Base-by-base conservation (phyloP, 1,140 invertebrate species). In the Penaeus indicus region DNA sequence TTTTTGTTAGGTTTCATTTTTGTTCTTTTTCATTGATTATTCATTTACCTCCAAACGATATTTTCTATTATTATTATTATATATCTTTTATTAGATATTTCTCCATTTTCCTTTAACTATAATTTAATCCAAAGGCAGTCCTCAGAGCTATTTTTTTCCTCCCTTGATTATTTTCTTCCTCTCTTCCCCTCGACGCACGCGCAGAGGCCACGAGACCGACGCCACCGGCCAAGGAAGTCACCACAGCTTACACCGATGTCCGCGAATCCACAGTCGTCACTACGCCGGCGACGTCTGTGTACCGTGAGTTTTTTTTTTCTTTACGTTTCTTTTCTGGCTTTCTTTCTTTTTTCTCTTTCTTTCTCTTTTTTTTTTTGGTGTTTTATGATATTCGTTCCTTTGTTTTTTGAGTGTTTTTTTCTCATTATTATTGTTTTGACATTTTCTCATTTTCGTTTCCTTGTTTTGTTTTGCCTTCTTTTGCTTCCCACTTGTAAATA, bases 171-270 rank as follows among this genome's bases (percentile, higher is more conserved):
- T 54, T 16, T 11, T 54, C 16, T 13, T 54, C 5, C 54, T 11
- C 11, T 42, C 4, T 42, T 54, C 54, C 11, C 54, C 54, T 54
- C 54, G 54, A 16, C 54, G 54, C 10, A 5, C 19, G 47, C n/a
- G 60, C 87, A 89, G 87, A 75, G 19, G 54, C 64, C 27, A 60
- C 69, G 11, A 62, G 47, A 75, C 32, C 67, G 32, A 83, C 61
- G 10, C 75, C 67, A 0, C 54, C 67, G 10, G 38, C 82, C n/a
- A 60, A 61, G 61, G 60, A 60, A 1, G 22, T 77, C 60, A 79
- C 75, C 27, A 86, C 75, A 7, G 64, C 81, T 0, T 90, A 89
- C 79, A 78, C 83, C 22, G 75, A 91, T 79, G 78, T 91, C 84
- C 32, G 83, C 1, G 84, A 79, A n/a, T 81, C 82, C 25, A 89